Evolutionary conservation across 2,113 vertebrate genomes (phyloP), one percentile per base, ranked within the genome.

Genomic region (Callospermophilus lateralis): DNA sequence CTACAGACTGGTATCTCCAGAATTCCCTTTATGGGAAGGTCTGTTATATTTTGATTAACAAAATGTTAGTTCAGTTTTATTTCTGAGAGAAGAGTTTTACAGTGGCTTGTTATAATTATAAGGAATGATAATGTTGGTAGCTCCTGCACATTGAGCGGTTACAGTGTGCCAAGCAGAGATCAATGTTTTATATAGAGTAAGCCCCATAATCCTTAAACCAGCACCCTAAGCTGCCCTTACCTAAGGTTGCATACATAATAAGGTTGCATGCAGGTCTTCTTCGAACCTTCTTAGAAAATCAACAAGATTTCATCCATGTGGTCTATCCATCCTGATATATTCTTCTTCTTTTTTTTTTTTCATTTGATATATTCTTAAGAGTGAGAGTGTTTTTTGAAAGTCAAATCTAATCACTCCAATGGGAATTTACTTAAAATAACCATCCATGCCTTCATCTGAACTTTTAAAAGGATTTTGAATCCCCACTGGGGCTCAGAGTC

Each of bases 381-480:
- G 13, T 32, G 5, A n/a, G 61, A 28, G 0, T 96, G 30, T 93
- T 93, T 94, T 89, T 53, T 72, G 92, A 48, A 79, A 93, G 48
- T 91, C 68, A 65, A 8, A 45, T 87, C 45, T 93, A 87, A 96
- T 97, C 86, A 70, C 45, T 15, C 86, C 91, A 89, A 39, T 89
- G 83, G 90, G 70, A 93, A 68, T 97, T 93, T 80, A 51, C 96
- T 73, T 87, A 73, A 51, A 89, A 93, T 89, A 79, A 91, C 58
- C 93, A 94, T 32, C 70, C 89, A 92, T 0, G 0, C 48, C 93
- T 97, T 95, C 70, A 30, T 73, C 72, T 95, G 72, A 39, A 84
- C 37, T 78, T 45, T 87, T 67, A 45, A 96, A 63, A 91, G 39
- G 4, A 37, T 26, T 70, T n/a, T 28, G 22, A 84, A 67, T 90